Base-by-base conservation (phyloP, 2,888 invertebrate genomes). In the Pristionchus entomophagus region DNA sequence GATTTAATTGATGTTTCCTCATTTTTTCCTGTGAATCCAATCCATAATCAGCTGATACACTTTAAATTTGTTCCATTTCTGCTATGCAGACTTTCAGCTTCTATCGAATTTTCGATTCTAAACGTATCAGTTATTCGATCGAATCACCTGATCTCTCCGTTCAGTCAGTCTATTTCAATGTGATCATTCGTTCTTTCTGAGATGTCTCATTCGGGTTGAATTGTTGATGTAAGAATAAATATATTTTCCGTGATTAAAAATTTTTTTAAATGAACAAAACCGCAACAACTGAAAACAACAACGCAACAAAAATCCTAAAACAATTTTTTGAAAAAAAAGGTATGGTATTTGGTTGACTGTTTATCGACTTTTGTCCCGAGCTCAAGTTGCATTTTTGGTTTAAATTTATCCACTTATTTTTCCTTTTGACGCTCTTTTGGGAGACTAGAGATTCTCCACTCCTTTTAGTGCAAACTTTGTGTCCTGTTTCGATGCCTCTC, bases 161-260 rank as follows among this genome's bases (percentile, higher is more conserved):
- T 10, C 65, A 32, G 35, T 65, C 65, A 32, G 35, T 35, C 32
- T 22, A 12, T 19, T 65, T 59, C n/a, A n/a, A n/a, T 65, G 65
- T 65, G 65, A 65, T 65, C 19, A 22, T 35, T 19, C 17, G 32
- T 35, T 35, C 65, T 65, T 65, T 65, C 65, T 35, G 65, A 65
- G 35, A 65, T 65, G 65, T 65, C 0, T 22, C 35, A 17, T 19
- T 32, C 65, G 65, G 65, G 65, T 65, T 65, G 65, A 65, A 65
- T 65, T 65, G 65, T 65, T 65, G 65, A n/a, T n/a, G n/a, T n/a
- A n/a, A 65, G 65, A 32, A 65, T 65, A 65, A 65, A 65, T 12
- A 65, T 65, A 35, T 65, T 65, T 65, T 38, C 19, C 35, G 65
- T 59, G 56, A n/a, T 59, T 59, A 4, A n/a, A n/a, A n/a, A n/a